Base-by-base conservation (phyloP, 2,888 invertebrate genomes). In the Nemurella pictetii region DNA sequence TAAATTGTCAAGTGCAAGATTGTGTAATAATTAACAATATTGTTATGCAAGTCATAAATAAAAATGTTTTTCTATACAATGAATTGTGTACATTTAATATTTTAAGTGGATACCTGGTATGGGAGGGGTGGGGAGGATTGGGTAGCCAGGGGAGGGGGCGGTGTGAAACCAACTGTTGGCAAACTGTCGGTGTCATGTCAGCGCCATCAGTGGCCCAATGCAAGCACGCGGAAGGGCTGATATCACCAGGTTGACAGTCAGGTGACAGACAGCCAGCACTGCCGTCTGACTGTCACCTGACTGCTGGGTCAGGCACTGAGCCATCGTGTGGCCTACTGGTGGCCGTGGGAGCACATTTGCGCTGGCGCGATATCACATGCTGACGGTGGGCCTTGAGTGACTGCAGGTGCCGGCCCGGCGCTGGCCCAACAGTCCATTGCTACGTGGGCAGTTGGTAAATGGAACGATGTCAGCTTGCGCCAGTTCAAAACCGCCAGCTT, bases 361-460 rank as follows among this genome's bases (percentile, higher is more conserved):
- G 55, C 55, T 55, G 55, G 55, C 55, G 55, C 20, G 55, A 55
- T 55, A 55, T 55, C 55, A 55, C 12, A 55, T 55, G 55, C 55
- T 55, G 55, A 55, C 55, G 9, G 55, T 55, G 55, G 55, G 55
- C 55, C 55, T 20, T 55, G 15, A 55, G 55, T 55, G 55, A 2
- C 55, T 55, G 55, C 55, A 3, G 55, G 20, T 55, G 55, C 55
- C 55, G 55, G 55, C 55, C 55, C 12, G 55, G 55, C 55, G 55
- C 12, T 55, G 55, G 35, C 26, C 35, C 28, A 35, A 82, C 26
- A 82, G 82, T 84, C 3, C 78, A 28, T 72, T 55, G 35, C 80
- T 82, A 55, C 55, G 55, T 55, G 55, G 55, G 55, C 12, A 35
- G n/a, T n/a, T n/a, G n/a, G n/a, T n/a, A n/a, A n/a, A n/a, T n/a